Base-by-base conservation (phyloP, 2,113 vertebrate genomes). In the Gambusia affinis region DNA sequence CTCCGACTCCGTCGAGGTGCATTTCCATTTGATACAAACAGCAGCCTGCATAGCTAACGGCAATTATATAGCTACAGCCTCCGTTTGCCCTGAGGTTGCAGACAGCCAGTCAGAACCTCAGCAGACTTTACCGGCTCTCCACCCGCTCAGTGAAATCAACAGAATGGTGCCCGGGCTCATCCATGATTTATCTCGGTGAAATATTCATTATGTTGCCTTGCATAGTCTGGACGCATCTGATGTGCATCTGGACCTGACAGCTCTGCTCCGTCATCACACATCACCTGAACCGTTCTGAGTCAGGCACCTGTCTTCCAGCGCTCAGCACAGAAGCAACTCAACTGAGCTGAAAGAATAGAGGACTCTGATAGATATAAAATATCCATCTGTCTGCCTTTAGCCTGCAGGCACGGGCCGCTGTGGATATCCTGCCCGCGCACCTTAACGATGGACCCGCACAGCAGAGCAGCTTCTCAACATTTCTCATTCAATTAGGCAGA, bases 11-110 rank as follows among this genome's bases (percentile, higher is more conserved):
- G 84, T 79, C 71, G 88, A 84, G 87, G 81, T 79, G 87, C 85
- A 85, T 89, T 91, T 91, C 88, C 84, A 91, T 91, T 90, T 91
- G 91, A 92, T 92, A 86, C 87, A 92, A 93, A 93, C 90, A 92
- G 91, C 90, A 91, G 89, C 87, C 91, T 91, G 89, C 92, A 89
- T 91, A 80, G 90, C 92, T 92, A 89, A 91, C 84, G 91, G 91
- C 92, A 92, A 92, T 93, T 93, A 93, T 91, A 91, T 89, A 90
- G 91, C 89, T 91, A 87, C 90, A 88, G 89, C 86, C 91, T 92
- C 86, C 87, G 79, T 92, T 91, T 92, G 91, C 90, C 91, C 92
- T 6, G 80, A 87, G 90, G 92, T 92, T 92, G 86, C 87, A 91
- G 91, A 92, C 92, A 91, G 91, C 85, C 87, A 91, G 88, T 91